These are phyloP conservation scores for Hypomecis punctinalis DNA, from an alignment of 2,888 invertebrate species.

Conservation along the genomic window DNA sequence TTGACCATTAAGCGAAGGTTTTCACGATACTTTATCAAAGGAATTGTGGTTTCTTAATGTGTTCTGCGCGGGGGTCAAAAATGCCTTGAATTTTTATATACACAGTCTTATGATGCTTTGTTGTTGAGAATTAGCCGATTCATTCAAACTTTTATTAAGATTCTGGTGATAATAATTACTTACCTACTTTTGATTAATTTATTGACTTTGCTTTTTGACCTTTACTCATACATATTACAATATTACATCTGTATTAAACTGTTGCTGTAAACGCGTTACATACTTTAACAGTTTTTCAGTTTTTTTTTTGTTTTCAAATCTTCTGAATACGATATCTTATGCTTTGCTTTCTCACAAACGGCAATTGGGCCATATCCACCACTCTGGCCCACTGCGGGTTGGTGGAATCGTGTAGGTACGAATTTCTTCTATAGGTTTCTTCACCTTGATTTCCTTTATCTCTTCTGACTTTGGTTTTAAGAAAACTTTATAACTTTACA, in stretches of 20 bases:
- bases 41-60: slow-evolving; percentile 11
- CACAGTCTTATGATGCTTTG: background rate
- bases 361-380: too few relatives aligned
- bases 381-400: too few relatives aligned
- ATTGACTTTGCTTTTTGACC: background rate
- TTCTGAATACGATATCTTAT: too few relatives aligned
- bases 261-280: too few relatives aligned
- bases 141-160: background rate
- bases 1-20: slow-evolving; percentile 27
- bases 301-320: too few relatives aligned
- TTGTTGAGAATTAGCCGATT: background rate
- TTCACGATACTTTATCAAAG: slow-evolving; percentile 5
- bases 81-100: background rate
- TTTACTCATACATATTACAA: background rate
- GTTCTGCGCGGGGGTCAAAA: slow-evolving; percentile 5
- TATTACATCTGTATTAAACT: too few relatives aligned
- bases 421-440: too few relatives aligned
- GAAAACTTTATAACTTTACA: too few relatives aligned
- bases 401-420: too few relatives aligned
- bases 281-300: background rate
- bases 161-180: background rate
- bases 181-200: background rate
- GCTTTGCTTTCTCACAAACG: too few relatives aligned
- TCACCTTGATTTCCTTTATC: too few relatives aligned
- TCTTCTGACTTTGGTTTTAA: too few relatives aligned